Base-by-base conservation (phyloP, 2,797 vertebrate species). In the Takifugu ocellatus region DNA sequence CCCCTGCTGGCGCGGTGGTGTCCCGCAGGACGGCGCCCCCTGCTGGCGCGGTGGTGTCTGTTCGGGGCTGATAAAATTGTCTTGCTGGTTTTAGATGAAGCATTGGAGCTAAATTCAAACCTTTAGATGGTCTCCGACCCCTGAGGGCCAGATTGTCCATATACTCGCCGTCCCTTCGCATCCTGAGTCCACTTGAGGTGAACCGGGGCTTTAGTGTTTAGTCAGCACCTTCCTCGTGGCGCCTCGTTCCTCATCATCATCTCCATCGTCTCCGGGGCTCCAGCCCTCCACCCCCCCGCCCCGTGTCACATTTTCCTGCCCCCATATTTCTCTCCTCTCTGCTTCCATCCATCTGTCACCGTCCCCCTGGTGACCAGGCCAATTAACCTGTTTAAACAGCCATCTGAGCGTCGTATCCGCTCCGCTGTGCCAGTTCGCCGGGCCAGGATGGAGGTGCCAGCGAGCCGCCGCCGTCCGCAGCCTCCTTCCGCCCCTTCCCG, bases 311-410 rank as follows among this genome's bases (percentile, higher is more conserved):
- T 61, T 51, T 75, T 72, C 44, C 68, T 68, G 44, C 68, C 68
- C 65, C 70, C 51, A 9, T 74, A 43, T 70, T 55, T 71, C 70
- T 49, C 73, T 75, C 50, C 51, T 64, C 73, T 75, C 55, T 72
- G 67, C 36, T 67, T 86, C 82, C 39, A 61, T 83, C 83, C 85
- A 83, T 90, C 85, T 87, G 84, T 83, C 78, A 68, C 29, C 7
- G 53, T 82, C 79, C 83, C 87, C 75, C 51, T 59, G 77, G 86
- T 82, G 83, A 75, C 75, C 74, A 70, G 87, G 83, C 87, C 89
- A 89, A 89, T 90, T 89, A 89, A 89, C 86, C 86, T 88, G 86
- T 87, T 89, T 89, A 87, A 89, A 89, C 85, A 87, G 82, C 87
- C 84, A 87, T 87, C 86, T 89, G 86, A 89, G 82, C 84, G 70